Evolutionary conservation across 2,888 invertebrate genomes (phyloP).

Genomic region (Argynnis bischoffii): DNA sequence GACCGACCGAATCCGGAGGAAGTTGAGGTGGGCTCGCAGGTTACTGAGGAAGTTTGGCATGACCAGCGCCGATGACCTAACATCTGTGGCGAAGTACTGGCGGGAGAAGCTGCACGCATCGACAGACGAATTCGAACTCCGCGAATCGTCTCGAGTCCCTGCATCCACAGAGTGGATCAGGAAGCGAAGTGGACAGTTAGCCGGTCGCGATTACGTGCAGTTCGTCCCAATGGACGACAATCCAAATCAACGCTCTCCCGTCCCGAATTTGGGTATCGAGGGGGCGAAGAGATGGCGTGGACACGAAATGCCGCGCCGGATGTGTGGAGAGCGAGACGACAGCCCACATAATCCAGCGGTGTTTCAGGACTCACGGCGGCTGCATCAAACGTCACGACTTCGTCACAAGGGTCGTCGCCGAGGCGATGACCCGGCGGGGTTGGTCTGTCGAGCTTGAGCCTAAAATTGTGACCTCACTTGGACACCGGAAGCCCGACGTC

Average conservation of each 20-base stretch:
- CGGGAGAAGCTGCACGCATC: conserved; percentile 16
- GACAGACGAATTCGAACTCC: conserved; percentile 19
- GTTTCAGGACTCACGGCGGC: conserved; percentile 50
- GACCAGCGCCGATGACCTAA: neutral
- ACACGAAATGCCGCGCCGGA: neutral
- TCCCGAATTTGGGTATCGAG: conserved; percentile 39
- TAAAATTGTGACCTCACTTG: conserved; percentile 41
- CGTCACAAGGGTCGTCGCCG: conserved; percentile 32
- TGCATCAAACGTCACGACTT: conserved; percentile 51
- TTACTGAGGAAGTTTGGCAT: conserved; percentile 1
- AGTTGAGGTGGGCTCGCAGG: conserved; percentile 18
- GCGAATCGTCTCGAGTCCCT: conserved; percentile 18
- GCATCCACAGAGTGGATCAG: conserved; percentile 29
- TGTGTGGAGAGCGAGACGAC: neutral
- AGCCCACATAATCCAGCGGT: conserved; percentile 27
- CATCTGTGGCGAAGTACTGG: conserved; percentile 12
- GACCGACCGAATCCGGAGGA: conserved; percentile 38
- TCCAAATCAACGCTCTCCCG: conserved; percentile 49
- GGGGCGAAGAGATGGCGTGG: neutral
- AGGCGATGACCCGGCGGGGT: conserved; percentile 41
- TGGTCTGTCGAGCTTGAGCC: conserved; percentile 48
- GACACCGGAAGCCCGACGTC: conserved; percentile 51
- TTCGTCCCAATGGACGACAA: too few species aligned
- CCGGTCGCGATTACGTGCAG: conserved; percentile 51
- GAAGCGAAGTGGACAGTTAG: conserved; percentile 26